Base-by-base conservation (phyloP, 2,113 vertebrate species). In the Peromyscus maniculatus region DNA sequence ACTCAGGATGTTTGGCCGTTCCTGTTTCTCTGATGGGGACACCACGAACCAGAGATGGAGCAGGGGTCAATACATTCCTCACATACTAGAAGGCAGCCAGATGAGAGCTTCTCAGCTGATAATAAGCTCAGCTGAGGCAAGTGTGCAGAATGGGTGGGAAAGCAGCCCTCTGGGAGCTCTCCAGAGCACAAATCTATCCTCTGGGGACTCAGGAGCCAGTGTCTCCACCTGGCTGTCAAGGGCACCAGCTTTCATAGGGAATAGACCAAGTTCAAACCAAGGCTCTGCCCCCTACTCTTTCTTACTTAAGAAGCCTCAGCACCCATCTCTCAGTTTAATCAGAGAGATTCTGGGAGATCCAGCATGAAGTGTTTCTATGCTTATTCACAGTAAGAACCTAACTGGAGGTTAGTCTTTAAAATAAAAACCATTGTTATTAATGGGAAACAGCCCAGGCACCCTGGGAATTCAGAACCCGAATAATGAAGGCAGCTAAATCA, bases 1-100 rank as follows among this genome's bases (percentile, higher is more conserved):
- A 57, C 95, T 94, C 89, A 98, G 95, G 92, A 98, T 97, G 80
- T 98, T 98, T 98, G 96, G 95, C 97, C 43, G 36, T 87, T 49
- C 64, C 43, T 97, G 94, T 96, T 97, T 95, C 5, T 95, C 22
- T 94, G 97, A 94, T 95, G 96, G 33, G 3, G 84, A 98, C 97
- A 93, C 94, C 49, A 75, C 59, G 97, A 96, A 97, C 78, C 0
- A 5, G 39, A 93, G 26, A 91, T 31, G 82, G 39, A 92, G 80
- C 55, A 93, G 78, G 46, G 66, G 39, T 72, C 13, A 6, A 39
- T 13, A 72, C 78, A 93, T 96, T 95, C 89, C 74, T 94, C 89
- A 28, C 49, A 75, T 91, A 7, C 62, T 49, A 33, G 72, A 87
- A 21, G 15, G 82, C 78, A 46, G 77, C 91, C 78, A 79, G 39